phyloP scores from a whole-genome alignment of 2,797 vertebrate species.

The Anguilla obscura region DNA sequence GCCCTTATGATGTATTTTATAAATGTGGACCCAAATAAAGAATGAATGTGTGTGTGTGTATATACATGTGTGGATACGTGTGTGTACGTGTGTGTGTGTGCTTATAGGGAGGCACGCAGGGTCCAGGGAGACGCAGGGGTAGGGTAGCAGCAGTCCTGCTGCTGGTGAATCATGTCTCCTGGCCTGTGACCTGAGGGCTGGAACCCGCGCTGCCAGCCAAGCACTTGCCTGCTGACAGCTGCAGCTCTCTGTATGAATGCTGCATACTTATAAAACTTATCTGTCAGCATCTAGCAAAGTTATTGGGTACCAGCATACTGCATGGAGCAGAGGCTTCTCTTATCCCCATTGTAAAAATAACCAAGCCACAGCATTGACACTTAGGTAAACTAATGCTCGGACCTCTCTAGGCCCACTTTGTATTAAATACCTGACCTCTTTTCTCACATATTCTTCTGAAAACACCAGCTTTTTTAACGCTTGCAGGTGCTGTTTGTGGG shows the following conservation, averaged over 20 bases:
- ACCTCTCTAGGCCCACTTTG: background rate
- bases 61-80: conserved; percentile 55
- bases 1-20: too few species aligned
- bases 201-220: conserved; percentile 50
- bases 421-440: background rate
- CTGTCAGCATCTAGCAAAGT: conserved; percentile 68
- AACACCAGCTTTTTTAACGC: background rate
- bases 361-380: conserved; percentile 38
- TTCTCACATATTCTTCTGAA: background rate
- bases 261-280: conserved; percentile 67
- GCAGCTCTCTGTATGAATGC: conserved; percentile 63
- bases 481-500: background rate
- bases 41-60: background rate
- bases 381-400: background rate
- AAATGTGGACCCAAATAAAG: too few species aligned
- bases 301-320: conserved; percentile 60
- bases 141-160: conserved; percentile 47
- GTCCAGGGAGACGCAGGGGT: conserved; percentile 41
- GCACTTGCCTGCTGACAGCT: conserved; percentile 67
- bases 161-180: conserved; percentile 52
- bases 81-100: conserved; percentile 41
- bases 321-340: conserved; percentile 43
- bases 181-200: conserved; percentile 59
- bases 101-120: conserved; percentile 49
- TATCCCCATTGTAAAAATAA: conserved; percentile 54